A percentile compares a stretch with the other conserved stretches of the same genome.
Conservation (phyloP, 1,140 invertebrate genomes). For the Agrilus planipennis region DNA sequence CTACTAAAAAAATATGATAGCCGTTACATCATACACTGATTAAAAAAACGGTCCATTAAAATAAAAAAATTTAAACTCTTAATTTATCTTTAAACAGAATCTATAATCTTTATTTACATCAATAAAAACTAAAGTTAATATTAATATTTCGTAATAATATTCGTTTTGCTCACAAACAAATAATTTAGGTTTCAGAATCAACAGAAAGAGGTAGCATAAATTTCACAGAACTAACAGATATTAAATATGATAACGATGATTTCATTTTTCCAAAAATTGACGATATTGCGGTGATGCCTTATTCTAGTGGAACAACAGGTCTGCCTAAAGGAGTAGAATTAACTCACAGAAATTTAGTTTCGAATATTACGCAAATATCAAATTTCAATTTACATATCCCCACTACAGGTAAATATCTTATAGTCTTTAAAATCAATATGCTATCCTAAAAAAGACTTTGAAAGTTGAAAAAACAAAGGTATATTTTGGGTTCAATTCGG, state of each 20-base stretch:
- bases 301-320: slow-evolving; percentile 83
- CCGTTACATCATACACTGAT: too few relatives aligned
- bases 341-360: slow-evolving; percentile 51
- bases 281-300: slow-evolving; percentile 46
- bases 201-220: slow-evolving; percentile 41
- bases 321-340: slow-evolving; percentile 79
- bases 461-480: not conserved
- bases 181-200: not conserved
- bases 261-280: slow-evolving; percentile 28
- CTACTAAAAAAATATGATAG: too few relatives aligned
- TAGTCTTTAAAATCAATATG: not conserved
- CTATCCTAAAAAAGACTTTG: not conserved
- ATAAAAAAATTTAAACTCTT: too few relatives aligned
- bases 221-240: slow-evolving; percentile 42
- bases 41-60: too few relatives aligned
- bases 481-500: not conserved
- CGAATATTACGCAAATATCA: slow-evolving; percentile 35
- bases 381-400: slow-evolving; percentile 12
- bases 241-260: slow-evolving; percentile 31
- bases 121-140: not conserved
- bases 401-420: slow-evolving; percentile 12
- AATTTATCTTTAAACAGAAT: not conserved
- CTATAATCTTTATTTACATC: not conserved
- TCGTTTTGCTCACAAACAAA: not conserved
- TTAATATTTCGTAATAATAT: not conserved